Base-by-base conservation (phyloP, 1,140 invertebrate genomes). In the Apis cerana region DNA sequence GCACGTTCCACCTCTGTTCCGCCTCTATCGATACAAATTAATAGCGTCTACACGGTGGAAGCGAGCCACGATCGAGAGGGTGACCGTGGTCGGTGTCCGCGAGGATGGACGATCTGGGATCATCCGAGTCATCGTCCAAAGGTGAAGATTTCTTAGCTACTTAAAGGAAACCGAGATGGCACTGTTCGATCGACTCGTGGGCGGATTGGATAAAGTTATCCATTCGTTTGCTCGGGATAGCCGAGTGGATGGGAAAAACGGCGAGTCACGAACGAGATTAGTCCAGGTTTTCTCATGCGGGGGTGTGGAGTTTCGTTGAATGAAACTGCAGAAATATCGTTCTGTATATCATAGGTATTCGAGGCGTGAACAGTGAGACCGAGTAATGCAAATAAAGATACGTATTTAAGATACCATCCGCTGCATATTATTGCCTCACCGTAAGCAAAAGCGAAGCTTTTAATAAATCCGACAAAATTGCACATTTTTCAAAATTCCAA, bases 21-120 rank as follows among this genome's bases (percentile, higher is more conserved):
- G 59, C 65, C 78, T 90, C 71, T 80, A 80, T 89, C 87, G 88
- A 90, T 90, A 90, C 89, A 89, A 90, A 90, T 90, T 90, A 90
- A 90, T 89, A 90, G 84, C 78, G 77, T 89, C 81, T 82, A 64
- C 80, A 43, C 61, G 67, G 50, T 19, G 15, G 50, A 4, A 27
- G 0, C 58, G 56, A 43, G 43, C 61, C 68, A 58, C 50, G 48
- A 8, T 75, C 54, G 43, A 54, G 43, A 59, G 65, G 61, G 58
- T 33, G 64, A 71, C 61, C 33, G 33, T 43, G 33, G 33, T 7
- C 33, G 33, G 15, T 21, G 54, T 50, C 21, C 7, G 12, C 23
- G 23, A n/a, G 69, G 52, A 43, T 58, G 54, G 52, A 58, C 54
- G 52, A 43, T 43, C 33, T 43, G 33, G 33, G 33, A 43, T 43